These are phyloP conservation scores for Dendrolimus houi DNA, from an alignment of 2,888 invertebrate species.

Conservation along the genomic window DNA sequence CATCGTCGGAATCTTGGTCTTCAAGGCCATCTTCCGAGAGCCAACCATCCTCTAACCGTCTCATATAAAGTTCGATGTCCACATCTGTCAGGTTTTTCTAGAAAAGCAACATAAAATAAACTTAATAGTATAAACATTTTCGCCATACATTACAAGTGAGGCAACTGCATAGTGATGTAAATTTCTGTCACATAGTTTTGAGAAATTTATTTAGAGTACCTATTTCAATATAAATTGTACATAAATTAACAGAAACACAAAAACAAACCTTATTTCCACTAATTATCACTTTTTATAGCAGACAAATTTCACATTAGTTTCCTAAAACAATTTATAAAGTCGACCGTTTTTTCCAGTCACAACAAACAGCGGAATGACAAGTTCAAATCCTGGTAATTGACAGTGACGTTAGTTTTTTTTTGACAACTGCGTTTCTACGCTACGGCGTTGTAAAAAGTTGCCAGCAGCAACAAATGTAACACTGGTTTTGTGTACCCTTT, in stretches of 20 bases:
- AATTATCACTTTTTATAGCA: conserved; percentile 18
- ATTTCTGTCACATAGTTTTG: conserved; percentile 28
- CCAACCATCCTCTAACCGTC: conserved; percentile 25
- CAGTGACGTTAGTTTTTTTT: conserved; percentile 25
- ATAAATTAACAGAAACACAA: conserved; percentile 24
- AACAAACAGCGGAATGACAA: conserved; percentile 23
- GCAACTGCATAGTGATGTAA: conserved; percentile 22
- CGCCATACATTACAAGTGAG: conserved; percentile 29
- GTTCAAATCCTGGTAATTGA: conserved; percentile 22
- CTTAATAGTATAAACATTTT: conserved; percentile 22
- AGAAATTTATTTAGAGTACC: conserved; percentile 25
- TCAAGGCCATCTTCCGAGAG: conserved; percentile 29
- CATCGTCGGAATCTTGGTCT: conserved; percentile 28
- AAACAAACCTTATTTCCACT: conserved; percentile 24
- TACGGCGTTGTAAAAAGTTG: conserved; percentile 20
- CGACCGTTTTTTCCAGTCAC: conserved; percentile 21
- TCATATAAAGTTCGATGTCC: conserved; percentile 25
- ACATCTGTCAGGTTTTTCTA: conserved; percentile 26
- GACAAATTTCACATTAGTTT: conserved; percentile 15
- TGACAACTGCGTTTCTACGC: conserved; percentile 25
- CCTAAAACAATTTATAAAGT: conserved; percentile 16
- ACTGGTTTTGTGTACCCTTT: conserved; percentile 26
- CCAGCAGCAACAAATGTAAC: conserved; percentile 29
- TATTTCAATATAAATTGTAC: conserved; percentile 28
- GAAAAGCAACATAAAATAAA: conserved; percentile 28